A percentile compares a stretch with the other conserved stretches of the same genome.
Conservation (phyloP, 1,140 invertebrate species). For the Caenorhabditis briggsae region DNA sequence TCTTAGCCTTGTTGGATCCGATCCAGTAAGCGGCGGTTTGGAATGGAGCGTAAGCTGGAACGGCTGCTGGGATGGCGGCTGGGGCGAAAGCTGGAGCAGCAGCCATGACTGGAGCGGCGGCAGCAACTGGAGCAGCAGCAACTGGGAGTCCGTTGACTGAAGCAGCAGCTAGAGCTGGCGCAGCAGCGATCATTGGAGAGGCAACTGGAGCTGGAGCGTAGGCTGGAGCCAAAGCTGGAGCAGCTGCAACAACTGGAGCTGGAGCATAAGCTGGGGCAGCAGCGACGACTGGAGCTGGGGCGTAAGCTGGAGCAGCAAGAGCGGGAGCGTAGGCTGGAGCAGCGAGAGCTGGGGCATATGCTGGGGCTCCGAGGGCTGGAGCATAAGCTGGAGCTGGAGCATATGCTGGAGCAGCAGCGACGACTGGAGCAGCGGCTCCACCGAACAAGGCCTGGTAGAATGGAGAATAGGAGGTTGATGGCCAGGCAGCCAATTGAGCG, state of each 20-base stretch:
- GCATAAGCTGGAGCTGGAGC: conserved; percentile 29
- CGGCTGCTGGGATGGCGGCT: conserved; percentile 36
- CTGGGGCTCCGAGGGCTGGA: background rate
- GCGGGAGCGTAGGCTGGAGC: conserved; percentile 34
- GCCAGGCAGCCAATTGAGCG: conserved; percentile 41
- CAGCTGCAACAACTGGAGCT: conserved; percentile 40
- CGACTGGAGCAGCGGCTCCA: conserved; percentile 45
- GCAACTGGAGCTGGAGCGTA: conserved; percentile 29
- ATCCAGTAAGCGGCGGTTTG: conserved; percentile 64
- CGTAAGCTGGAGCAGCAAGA: conserved; percentile 22
- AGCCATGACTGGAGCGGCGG: background rate
- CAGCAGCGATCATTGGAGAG: conserved; percentile 20
- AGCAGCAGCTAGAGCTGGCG: conserved; percentile 38
- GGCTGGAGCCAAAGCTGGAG: conserved; percentile 8
- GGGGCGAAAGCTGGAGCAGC: conserved; percentile 32
- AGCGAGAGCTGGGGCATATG: background rate
- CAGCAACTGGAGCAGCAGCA: conserved; percentile 17
- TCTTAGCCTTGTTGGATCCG: conserved; percentile 67
- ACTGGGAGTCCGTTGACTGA: background rate
- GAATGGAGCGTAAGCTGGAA: conserved; percentile 69
- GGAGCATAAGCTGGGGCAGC: background rate
- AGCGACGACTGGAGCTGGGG: background rate
- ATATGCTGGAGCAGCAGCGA: conserved; percentile 13
- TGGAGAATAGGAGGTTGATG: conserved; percentile 42
- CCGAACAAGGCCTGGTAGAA: conserved; percentile 45